Evolutionary conservation across 2,888 invertebrate genomes (phyloP).

Genomic region (Salpingus planirostris): DNA sequence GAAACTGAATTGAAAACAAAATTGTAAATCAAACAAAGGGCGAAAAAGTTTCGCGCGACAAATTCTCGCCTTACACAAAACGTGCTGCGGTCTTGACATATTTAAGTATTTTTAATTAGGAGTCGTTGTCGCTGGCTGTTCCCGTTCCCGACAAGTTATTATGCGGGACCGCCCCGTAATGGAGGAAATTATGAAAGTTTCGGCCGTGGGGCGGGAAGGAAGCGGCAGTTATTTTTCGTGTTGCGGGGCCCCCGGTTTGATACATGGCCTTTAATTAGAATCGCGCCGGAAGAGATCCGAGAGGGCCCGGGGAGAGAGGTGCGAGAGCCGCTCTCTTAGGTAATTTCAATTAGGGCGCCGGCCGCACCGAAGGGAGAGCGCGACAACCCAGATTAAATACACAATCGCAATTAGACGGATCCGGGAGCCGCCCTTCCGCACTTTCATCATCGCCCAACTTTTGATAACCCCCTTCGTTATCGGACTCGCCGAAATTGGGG

Average conservation of each 20-base stretch:
- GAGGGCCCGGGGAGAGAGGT: slow-evolving; percentile 9
- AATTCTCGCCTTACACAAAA: too few species aligned
- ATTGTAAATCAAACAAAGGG: too few species aligned
- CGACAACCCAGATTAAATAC: slow-evolving; percentile 15
- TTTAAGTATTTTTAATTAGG: too few species aligned
- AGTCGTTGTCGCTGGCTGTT: too few species aligned
- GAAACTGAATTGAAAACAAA: too few species aligned
- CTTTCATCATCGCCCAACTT: background rate
- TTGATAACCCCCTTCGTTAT: too few species aligned
- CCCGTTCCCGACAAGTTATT: too few species aligned
- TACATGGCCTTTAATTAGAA: slow-evolving; percentile 31
- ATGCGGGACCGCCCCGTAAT: too few species aligned
- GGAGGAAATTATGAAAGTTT: too few species aligned
- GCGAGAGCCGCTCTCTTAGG: slow-evolving; percentile 16
- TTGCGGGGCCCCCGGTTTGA: slow-evolving; percentile 23
- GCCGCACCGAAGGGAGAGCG: background rate
- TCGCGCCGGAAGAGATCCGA: slow-evolving; percentile 25
- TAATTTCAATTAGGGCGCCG: slow-evolving; percentile 22
- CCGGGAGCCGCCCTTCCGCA: slow-evolving; percentile 5
- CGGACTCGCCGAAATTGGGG: too few species aligned
- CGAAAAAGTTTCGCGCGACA: too few species aligned
- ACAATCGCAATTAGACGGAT: slow-evolving; percentile 20
- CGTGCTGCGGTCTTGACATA: too few species aligned
- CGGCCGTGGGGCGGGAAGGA: slow-evolving; percentile 24
- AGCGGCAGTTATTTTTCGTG: slow-evolving; percentile 32